Evolutionary conservation across 2,888 invertebrate genomes (phyloP).

Genomic region (Poecilus cupreus): DNA sequence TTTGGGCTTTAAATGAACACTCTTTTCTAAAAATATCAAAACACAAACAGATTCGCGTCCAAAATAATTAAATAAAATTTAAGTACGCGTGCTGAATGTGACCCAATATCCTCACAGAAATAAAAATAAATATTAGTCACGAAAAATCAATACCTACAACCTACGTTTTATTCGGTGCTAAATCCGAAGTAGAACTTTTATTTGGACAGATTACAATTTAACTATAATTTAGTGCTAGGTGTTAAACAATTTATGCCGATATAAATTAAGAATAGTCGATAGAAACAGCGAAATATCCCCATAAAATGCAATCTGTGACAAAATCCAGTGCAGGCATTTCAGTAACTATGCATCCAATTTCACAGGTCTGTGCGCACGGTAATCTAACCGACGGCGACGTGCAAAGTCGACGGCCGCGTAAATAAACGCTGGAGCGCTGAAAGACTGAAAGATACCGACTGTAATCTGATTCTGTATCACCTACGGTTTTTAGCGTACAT

Average conservation of each 20-base stretch:
- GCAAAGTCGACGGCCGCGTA: background rate
- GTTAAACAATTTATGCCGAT: constrained; percentile 5
- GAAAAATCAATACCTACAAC: background rate
- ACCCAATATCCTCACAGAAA: too few species aligned
- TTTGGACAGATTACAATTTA: background rate
- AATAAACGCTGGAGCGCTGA: background rate
- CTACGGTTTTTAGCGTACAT: background rate
- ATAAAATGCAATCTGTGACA: background rate
- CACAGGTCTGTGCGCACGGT: constrained; percentile 20
- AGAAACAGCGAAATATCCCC: background rate
- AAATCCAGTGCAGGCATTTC: background rate
- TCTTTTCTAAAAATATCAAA: too few species aligned
- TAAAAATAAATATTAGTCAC: too few species aligned
- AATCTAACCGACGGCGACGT: background rate
- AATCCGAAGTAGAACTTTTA: constrained; percentile 4
- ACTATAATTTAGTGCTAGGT: background rate
- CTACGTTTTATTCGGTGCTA: background rate
- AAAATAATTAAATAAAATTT: too few species aligned
- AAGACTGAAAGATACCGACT: background rate
- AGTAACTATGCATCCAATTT: constrained; percentile 18
- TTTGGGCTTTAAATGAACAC: too few species aligned
- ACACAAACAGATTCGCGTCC: too few species aligned
- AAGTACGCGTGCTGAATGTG: too few species aligned
- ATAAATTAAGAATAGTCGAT: background rate
- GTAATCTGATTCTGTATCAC: background rate